Evolutionary conservation across 2,113 vertebrate species (phyloP).

Genomic region (Desmodus rotundus): DNA sequence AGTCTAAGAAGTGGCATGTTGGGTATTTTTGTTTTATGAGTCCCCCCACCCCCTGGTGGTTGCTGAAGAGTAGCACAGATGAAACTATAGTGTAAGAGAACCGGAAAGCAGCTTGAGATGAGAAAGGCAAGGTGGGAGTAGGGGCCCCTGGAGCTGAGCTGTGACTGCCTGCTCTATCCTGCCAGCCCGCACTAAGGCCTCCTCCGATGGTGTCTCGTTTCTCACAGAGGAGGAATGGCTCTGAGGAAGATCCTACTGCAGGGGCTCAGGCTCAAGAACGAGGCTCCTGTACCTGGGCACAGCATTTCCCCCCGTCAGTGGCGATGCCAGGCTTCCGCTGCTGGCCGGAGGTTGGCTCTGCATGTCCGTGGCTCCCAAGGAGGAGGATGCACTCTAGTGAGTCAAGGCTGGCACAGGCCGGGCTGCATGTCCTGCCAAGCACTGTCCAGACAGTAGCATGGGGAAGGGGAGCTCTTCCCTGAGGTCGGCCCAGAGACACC

Average conservation of each 20-base stretch:
- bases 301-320: conserved; percentile 46
- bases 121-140: background rate
- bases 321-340: background rate
- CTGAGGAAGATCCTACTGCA: conserved; percentile 47
- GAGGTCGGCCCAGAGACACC: background rate
- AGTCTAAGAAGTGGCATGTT: background rate
- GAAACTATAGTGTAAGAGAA: background rate
- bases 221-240: conserved; percentile 54
- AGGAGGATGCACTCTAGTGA: conserved; percentile 58
- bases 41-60: background rate
- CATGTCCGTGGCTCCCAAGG: conserved; percentile 63
- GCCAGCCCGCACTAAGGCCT: background rate
- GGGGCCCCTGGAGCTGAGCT: background rate
- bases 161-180: background rate
- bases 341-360: conserved; percentile 54
- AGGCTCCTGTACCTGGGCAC: conserved; percentile 47
- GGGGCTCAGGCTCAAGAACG: conserved; percentile 71
- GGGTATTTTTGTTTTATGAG: background rate
- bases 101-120: background rate
- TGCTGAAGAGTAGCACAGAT: background rate
- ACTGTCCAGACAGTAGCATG: background rate
- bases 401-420: conserved; percentile 52
- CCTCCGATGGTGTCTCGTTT: conserved; percentile 6
- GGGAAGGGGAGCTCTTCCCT: background rate
- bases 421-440: conserved; percentile 53